phyloP scores from a whole-genome alignment of 2,797 vertebrate species.

The Falco concolor region DNA sequence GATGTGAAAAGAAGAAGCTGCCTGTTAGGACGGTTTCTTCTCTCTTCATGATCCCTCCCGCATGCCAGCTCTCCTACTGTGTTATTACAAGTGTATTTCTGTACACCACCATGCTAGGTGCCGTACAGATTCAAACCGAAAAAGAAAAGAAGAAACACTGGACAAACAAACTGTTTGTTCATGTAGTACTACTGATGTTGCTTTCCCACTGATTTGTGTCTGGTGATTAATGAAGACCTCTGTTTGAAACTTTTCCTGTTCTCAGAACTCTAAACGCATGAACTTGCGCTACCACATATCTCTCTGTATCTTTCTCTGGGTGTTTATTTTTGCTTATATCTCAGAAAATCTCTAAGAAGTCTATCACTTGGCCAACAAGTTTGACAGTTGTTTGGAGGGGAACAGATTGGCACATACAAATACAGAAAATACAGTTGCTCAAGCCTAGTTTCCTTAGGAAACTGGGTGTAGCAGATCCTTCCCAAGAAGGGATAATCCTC shows the following conservation, averaged over 20 bases:
- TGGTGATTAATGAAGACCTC: conserved; percentile 57
- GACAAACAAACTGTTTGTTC: conserved; percentile 37
- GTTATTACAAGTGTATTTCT: conserved; percentile 50
- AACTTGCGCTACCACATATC: not conserved
- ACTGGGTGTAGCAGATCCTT: not conserved
- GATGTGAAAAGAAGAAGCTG: conserved; percentile 9
- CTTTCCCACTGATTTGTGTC: conserved; percentile 40
- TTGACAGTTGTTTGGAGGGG: not conserved
- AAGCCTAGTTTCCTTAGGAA: conserved; percentile 6
- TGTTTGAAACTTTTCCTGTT: conserved; percentile 58
- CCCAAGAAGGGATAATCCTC: not conserved
- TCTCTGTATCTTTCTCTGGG: not conserved
- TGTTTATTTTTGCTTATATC: conserved; percentile 5
- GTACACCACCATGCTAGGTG: not conserved
- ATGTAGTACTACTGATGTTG: conserved; percentile 21
- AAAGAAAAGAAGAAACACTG: conserved; percentile 4
- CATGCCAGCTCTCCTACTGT: not conserved
- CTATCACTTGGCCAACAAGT: not conserved
- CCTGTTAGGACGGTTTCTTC: conserved; percentile 14
- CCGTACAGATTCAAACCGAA: not conserved
- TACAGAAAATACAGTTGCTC: not conserved
- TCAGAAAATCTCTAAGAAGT: conserved; percentile 1
- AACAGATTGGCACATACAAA: not conserved
- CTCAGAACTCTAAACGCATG: conserved; percentile 39
- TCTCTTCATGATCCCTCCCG: not conserved